Evolutionary conservation across 1,140 invertebrate species (phyloP).

Genomic region (Scaptomyza hsui): DNA sequence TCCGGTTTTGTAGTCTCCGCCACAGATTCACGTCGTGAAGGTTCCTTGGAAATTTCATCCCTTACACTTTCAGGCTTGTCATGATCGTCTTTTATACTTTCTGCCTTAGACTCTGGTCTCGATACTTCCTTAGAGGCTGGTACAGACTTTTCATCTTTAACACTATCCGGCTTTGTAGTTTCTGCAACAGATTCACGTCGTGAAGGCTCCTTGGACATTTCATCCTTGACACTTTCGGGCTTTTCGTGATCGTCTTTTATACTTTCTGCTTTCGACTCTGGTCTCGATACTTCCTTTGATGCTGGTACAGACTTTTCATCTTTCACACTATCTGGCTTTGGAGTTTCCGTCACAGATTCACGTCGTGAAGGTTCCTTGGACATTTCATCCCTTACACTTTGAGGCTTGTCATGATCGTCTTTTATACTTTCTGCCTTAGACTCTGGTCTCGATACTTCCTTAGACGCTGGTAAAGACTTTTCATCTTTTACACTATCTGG

Average conservation of each 20-base stretch:
- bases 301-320: constrained; percentile 16
- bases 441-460: constrained; percentile 12
- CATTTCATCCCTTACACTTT: constrained; percentile 23
- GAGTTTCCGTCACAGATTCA: constrained; percentile 20
- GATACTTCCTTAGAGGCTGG: constrained; percentile 34
- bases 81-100: constrained; percentile 22
- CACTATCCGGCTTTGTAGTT: not conserved
- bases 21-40: constrained; percentile 17
- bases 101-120: constrained; percentile 33
- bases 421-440: constrained; percentile 32
- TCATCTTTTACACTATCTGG: constrained; percentile 35
- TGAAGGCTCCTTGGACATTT: constrained; percentile 35
- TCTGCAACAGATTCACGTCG: constrained; percentile 29
- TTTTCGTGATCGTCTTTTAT: constrained; percentile 23
- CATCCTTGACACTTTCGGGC: constrained; percentile 8
- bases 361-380: constrained; percentile 30
- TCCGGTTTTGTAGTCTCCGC: constrained; percentile 19
- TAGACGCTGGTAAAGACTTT: constrained; percentile 37
- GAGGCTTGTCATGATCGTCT: constrained; percentile 22
- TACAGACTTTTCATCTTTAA: constrained; percentile 20
- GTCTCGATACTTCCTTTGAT: constrained; percentile 37
- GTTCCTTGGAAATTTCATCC: constrained; percentile 4
- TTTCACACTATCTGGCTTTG: constrained; percentile 10
- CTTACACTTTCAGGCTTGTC: constrained; percentile 30
- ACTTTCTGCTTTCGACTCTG: constrained; percentile 20